Conservation (phyloP, 2,888 invertebrate genomes). For the Aphidius colemani region DNA sequence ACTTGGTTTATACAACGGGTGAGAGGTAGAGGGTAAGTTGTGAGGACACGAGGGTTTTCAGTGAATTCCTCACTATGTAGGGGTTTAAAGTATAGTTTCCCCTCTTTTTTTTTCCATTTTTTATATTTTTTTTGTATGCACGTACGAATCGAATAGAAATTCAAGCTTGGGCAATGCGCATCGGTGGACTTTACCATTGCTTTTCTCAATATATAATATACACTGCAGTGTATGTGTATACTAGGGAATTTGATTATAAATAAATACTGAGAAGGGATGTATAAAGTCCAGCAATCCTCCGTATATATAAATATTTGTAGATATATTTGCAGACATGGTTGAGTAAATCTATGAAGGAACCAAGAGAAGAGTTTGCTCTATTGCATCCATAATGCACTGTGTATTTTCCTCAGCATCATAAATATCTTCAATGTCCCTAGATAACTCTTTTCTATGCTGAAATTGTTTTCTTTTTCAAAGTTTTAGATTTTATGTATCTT, state of each 20-base stretch:
- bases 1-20: constrained; percentile 13
- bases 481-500: too few relatives aligned
- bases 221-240: constrained; percentile 28
- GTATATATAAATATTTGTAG: constrained; percentile 28
- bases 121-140: constrained; percentile 33
- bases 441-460: constrained; percentile 39
- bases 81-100: constrained; percentile 14
- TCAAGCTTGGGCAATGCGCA: constrained; percentile 45
- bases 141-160: constrained; percentile 53
- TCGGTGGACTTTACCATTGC: constrained; percentile 6
- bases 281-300: constrained; percentile 30
- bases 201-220: too few relatives aligned
- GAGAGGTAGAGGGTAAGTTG: constrained; percentile 21
- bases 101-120: constrained; percentile 20
- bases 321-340: constrained; percentile 14
- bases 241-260: constrained; percentile 59
- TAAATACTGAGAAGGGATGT: constrained; percentile 51
- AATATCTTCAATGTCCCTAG: constrained; percentile 52
- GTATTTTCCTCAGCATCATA: constrained; percentile 50
- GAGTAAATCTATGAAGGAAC: constrained; percentile 32
- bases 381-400: constrained; percentile 58
- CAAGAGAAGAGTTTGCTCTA: constrained; percentile 51
- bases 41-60: constrained; percentile 23
- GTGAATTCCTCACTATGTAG: constrained; percentile 33
- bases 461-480: too few relatives aligned